A percentile compares a stretch with the other conserved stretches of the same genome.
Conservation (phyloP, 37 sponge, comb jelly and placozoan species). For the Tethya wilhelma region DNA sequence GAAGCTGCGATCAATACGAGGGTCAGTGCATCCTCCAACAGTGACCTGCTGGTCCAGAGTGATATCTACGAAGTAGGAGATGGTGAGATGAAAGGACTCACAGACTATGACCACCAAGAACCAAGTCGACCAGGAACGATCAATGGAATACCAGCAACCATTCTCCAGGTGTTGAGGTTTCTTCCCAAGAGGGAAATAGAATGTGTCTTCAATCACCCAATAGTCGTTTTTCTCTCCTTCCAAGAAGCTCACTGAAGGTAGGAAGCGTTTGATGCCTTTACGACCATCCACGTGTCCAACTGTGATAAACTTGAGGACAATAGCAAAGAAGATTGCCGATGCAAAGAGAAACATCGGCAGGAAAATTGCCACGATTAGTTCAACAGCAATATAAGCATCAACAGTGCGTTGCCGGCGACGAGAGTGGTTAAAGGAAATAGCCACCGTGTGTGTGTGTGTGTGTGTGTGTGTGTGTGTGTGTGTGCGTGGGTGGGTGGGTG, state of each 20-base stretch:
- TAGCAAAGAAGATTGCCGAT: slow-evolving; percentile 17
- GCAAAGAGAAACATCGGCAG: slow-evolving; percentile 42
- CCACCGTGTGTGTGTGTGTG: too few species aligned
- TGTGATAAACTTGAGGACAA: slow-evolving; percentile 61
- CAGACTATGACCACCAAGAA: slow-evolving; percentile 17
- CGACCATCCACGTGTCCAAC: slow-evolving; percentile 43
- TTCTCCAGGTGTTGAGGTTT: too few species aligned
- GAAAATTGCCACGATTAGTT: slow-evolving; percentile 44
- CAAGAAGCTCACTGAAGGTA: slow-evolving; percentile 32
- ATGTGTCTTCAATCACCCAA: slow-evolving; percentile 54
- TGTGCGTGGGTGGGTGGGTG: too few species aligned
- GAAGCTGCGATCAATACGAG: slow-evolving; percentile 1
- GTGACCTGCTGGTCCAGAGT: slow-evolving; percentile 35
- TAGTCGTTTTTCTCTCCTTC: slow-evolving; percentile 36
- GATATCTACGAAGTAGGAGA: slow-evolving; percentile 39
- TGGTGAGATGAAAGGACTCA: background rate
- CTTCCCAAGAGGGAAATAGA: slow-evolving; percentile 42
- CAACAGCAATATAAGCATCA: slow-evolving; percentile 44
- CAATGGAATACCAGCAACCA: slow-evolving; percentile 3
- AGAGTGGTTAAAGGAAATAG: slow-evolving; percentile 43
- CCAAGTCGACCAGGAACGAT: slow-evolving; percentile 25
- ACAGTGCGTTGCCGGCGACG: slow-evolving; percentile 5
- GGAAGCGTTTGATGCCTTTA: slow-evolving; percentile 19
- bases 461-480: too few species aligned
- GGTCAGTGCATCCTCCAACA: background rate